Base-by-base conservation (phyloP, 2,113 vertebrate species). In the Hemichromis elongatus region DNA sequence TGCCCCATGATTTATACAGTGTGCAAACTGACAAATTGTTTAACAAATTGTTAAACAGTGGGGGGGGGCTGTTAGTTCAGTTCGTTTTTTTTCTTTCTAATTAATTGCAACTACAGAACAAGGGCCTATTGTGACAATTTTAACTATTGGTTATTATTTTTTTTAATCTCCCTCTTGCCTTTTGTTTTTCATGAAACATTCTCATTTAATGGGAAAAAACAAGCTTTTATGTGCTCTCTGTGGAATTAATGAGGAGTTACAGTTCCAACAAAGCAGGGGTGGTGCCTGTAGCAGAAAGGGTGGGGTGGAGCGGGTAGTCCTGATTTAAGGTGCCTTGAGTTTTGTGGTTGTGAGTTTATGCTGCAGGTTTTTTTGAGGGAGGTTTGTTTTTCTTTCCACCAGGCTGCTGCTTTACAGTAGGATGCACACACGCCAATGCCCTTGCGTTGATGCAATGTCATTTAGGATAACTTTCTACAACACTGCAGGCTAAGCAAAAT, bases 231-330 rank as follows among this genome's bases (percentile, higher is more conserved):
- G 37, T 75, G 68, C 45, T 33, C 73, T 79, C 6, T 77, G 82
- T 91, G 83, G 83, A 87, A 81, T 88, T 92, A 92, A 89, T 91
- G 85, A 89, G 83, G 59, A 91, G 75, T 66, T 88, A 14, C 52
- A 45, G 54, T 59, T 89, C 45, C 85, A 86, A 66, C 45, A 53
- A 87, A 63, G 68, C 84, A 47, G 82, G 53, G 45, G 16, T 68
- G 26, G 52, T 13, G 80, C 47, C 52, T 83, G 79, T 26, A 53
- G 66, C 50, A 82, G 73, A 77, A 63, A 37, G 47, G 19, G 19
- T 45, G 80, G 35, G 6, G 13, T 37, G 57, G 55, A 19, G 21
- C 37, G n/a, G 85, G 57, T 83, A 37, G 79, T 85, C 80, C 73
- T 35, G 18, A 68, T 87, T 78, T 86, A 61, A 61, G 26, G 75